phyloP scores from a whole-genome alignment of 2,113 vertebrate genomes.

The Sclerurus mexicanus region DNA sequence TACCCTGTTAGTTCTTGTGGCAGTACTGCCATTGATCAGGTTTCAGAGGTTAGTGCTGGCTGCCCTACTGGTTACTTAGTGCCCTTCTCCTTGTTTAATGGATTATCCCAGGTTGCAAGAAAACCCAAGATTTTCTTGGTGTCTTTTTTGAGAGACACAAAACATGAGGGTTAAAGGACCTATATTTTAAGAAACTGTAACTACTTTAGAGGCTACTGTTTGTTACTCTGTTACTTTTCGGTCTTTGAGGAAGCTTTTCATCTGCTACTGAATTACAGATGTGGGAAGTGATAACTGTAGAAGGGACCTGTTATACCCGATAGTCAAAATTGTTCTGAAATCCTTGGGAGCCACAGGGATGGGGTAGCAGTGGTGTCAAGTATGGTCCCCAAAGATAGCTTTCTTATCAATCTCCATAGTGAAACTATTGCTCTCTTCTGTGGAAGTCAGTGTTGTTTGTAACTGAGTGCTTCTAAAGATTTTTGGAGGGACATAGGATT shows the following conservation, averaged over 20 bases:
- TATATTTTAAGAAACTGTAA: neutral
- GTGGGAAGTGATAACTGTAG: neutral
- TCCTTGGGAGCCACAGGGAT: neutral
- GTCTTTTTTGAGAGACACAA: neutral
- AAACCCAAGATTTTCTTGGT: neutral
- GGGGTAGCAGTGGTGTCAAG: neutral
- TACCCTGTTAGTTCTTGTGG: neutral
- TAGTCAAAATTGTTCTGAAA: neutral
- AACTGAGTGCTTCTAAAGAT: neutral
- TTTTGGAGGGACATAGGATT: fast-evolving
- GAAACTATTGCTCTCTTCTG: neutral
- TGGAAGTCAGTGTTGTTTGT: neutral
- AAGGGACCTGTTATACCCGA: neutral
- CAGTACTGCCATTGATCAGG: neutral
- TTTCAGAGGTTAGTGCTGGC: neutral
- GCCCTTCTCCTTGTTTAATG: neutral
- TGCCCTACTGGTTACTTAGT: neutral
- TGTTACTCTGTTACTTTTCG: neutral
- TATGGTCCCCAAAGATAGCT: neutral
- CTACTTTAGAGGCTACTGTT: neutral
- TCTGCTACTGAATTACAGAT: neutral
- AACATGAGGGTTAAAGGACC: neutral
- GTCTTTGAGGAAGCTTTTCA: neutral
- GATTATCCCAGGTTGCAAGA: neutral
- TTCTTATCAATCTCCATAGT: fast-evolving